Evolutionary conservation across 2,888 invertebrate species (phyloP).

Genomic region (Cantharis flavilabris): DNA sequence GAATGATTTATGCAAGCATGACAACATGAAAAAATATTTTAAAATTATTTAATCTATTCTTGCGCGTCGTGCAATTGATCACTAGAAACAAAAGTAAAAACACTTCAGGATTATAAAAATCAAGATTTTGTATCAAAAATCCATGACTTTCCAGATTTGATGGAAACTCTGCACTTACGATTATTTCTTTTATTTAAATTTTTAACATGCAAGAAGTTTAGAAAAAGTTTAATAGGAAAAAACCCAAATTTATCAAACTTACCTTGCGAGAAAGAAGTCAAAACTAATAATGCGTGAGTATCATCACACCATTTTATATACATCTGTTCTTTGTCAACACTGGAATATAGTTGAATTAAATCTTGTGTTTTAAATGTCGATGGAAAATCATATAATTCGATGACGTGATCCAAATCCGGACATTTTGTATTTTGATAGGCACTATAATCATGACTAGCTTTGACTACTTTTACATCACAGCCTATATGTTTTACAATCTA

Average conservation of each 20-base stretch:
- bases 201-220: too few species aligned
- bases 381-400: constrained; percentile 54
- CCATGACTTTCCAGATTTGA: too few species aligned
- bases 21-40: too few species aligned
- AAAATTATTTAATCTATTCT: too few species aligned
- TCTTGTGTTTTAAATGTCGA: constrained; percentile 51
- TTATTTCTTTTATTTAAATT: too few species aligned
- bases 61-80: too few species aligned
- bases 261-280: constrained; percentile 52
- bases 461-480: constrained; percentile 43
- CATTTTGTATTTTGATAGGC: constrained; percentile 38
- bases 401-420: constrained; percentile 52
- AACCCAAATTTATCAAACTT: constrained; percentile 2
- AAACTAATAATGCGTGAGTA: constrained; percentile 52
- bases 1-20: too few species aligned
- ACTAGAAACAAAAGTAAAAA: too few species aligned
- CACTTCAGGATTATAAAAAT: too few species aligned
- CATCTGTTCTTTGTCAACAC: constrained; percentile 50
- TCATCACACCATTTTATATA: constrained; percentile 55
- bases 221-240: not conserved
- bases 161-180: too few species aligned
- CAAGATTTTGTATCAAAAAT: too few species aligned
- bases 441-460: constrained; percentile 47
- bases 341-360: constrained; percentile 51
- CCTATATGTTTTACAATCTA: constrained; percentile 49